phyloP scores from a whole-genome alignment of 2,797 vertebrate species.

The Hippoglossus hippoglossus region DNA sequence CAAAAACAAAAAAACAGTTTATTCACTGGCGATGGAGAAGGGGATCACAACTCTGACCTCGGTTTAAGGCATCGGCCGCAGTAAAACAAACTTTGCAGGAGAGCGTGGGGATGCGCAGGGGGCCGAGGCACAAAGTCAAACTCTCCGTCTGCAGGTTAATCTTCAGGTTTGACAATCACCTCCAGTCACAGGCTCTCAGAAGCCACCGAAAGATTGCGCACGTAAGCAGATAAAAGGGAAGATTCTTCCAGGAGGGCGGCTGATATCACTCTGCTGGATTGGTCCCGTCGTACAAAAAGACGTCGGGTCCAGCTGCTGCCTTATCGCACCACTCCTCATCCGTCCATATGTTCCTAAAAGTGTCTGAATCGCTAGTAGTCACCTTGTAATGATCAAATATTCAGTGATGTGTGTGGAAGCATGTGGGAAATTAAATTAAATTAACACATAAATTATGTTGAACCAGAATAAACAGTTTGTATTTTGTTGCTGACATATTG shows the following conservation, averaged over 20 bases:
- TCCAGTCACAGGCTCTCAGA: slow-evolving; percentile 19
- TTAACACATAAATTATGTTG: slow-evolving; percentile 36
- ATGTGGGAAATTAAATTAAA: slow-evolving; percentile 26
- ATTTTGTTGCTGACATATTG: slow-evolving; percentile 48
- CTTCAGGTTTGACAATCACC: slow-evolving; percentile 12
- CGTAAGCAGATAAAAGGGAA: slow-evolving; percentile 13
- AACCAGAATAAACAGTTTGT: slow-evolving; percentile 58
- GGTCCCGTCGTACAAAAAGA: slow-evolving; percentile 6
- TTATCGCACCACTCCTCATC: slow-evolving; percentile 23
- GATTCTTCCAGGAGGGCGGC: slow-evolving; percentile 26
- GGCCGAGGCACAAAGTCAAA: slow-evolving; percentile 17
- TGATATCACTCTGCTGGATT: slow-evolving; percentile 30
- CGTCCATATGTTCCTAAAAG: slow-evolving; percentile 41
- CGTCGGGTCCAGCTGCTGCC: slow-evolving; percentile 45
- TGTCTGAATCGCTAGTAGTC: slow-evolving; percentile 20
- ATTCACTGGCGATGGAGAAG: slow-evolving; percentile 32
- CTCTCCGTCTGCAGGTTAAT: slow-evolving; percentile 30
- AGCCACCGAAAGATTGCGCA: slow-evolving; percentile 13
- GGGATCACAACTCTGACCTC: slow-evolving; percentile 42
- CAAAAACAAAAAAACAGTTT: slow-evolving; percentile 49
- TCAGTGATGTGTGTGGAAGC: slow-evolving; percentile 35
- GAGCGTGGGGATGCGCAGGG: neutral
- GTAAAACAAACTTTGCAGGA: slow-evolving; percentile 24
- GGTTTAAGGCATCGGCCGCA: slow-evolving; percentile 33
- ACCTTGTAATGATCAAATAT: slow-evolving; percentile 44